Conservation (phyloP, 2,888 invertebrate species). For the Tromatobia lineatoria region DNA sequence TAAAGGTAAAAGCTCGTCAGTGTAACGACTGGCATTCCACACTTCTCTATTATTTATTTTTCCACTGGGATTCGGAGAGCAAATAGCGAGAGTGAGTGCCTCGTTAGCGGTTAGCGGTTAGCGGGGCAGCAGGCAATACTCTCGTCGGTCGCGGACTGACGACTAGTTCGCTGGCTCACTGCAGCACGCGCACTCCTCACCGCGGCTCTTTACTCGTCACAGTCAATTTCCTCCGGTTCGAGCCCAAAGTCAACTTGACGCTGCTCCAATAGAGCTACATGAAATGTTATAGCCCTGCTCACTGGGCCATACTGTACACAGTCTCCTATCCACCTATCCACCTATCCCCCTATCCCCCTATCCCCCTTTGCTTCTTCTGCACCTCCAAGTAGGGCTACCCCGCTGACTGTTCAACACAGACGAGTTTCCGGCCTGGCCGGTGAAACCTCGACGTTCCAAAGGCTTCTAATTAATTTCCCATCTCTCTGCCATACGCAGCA, state of each 20-base stretch:
- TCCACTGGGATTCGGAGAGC: conserved; percentile 25
- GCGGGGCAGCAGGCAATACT: conserved; percentile 9
- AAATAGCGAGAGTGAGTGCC: conserved; percentile 41
- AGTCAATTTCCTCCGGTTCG: conserved; percentile 61
- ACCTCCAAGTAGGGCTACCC: conserved; percentile 32
- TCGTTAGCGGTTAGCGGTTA: conserved; percentile 58
- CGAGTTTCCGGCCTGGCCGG: conserved; percentile 52
- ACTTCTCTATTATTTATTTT: conserved; percentile 28
- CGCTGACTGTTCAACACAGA: conserved; percentile 20
- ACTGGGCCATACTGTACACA: conserved; percentile 4
- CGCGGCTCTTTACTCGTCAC: conserved; percentile 59
- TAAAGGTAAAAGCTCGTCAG: conserved; percentile 24
- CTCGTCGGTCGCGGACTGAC: conserved; percentile 43
- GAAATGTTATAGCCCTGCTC: conserved; percentile 30
- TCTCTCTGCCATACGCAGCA: conserved; percentile 34
- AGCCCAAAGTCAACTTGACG: conserved; percentile 59
- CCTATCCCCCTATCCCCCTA: conserved; percentile 9
- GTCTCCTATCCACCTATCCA: conserved; percentile 8
- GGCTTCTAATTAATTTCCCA: conserved; percentile 67
- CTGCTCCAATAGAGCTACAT: conserved; percentile 14
- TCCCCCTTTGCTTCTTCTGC: conserved; percentile 11
- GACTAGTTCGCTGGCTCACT: conserved; percentile 27
- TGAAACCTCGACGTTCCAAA: conserved; percentile 59
- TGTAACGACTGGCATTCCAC: background rate
- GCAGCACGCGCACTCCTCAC: background rate